Evolutionary conservation across 2,888 invertebrate genomes (phyloP).

Genomic region (Cabera pusaria): DNA sequence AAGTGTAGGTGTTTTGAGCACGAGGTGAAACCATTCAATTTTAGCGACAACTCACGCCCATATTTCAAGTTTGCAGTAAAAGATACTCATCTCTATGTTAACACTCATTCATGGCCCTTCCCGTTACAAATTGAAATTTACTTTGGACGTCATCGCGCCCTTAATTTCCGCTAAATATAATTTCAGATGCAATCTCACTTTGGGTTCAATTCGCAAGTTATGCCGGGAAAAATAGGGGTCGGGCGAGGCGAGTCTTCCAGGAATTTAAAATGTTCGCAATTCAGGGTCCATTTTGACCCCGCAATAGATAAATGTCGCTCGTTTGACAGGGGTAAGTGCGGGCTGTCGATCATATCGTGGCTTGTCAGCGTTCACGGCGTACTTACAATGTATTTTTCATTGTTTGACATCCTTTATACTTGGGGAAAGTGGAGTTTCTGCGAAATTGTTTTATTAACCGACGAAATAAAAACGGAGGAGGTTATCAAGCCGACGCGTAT

Average conservation of each 20-base stretch:
- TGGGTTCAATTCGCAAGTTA: constrained; percentile 59
- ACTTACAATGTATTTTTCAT: constrained; percentile 39
- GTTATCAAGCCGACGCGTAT: too few species aligned
- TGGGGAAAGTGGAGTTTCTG: constrained; percentile 11
- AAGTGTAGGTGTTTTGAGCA: too few species aligned
- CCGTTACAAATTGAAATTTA: constrained; percentile 73
- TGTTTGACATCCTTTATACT: constrained; percentile 36
- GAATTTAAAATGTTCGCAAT: constrained; percentile 31
- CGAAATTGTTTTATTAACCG: constrained; percentile 18
- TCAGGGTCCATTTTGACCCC: constrained; percentile 44
- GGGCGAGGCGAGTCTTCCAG: constrained; percentile 20
- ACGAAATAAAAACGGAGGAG: too few species aligned
- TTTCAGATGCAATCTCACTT: constrained; percentile 72
- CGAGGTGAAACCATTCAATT: constrained; percentile 30
- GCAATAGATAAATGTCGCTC: constrained; percentile 49
- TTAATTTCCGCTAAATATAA: constrained; percentile 77
- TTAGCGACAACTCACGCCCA: constrained; percentile 34
- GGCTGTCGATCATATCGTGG: constrained; percentile 43
- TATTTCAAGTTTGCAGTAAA: constrained; percentile 34
- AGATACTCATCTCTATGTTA: constrained; percentile 43
- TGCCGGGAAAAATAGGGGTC: constrained; percentile 31
- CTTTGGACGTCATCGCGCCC: constrained; percentile 66
- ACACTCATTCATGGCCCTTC: constrained; percentile 55
- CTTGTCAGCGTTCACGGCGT: constrained; percentile 25
- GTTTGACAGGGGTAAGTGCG: constrained; percentile 48